Evolutionary conservation across 2,797 vertebrate genomes (phyloP), one percentile per base, ranked within the genome.

Genomic region (Ceryle rudis): DNA sequence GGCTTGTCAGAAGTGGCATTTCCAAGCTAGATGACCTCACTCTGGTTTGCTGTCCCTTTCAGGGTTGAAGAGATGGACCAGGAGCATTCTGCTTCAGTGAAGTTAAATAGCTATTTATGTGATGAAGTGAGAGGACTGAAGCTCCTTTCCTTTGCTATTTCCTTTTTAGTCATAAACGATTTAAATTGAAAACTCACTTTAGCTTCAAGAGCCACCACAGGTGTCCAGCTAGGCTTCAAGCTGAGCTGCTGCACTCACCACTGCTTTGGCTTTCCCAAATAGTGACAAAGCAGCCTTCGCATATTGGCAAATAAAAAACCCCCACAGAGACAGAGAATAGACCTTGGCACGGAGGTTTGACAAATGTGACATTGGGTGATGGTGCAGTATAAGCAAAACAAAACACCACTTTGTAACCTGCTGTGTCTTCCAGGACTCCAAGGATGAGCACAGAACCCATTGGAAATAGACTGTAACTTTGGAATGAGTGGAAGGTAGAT

Each of bases 81-180:
- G 26, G 74, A 89, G 16, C 44, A 55, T 74, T 86, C 57, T 88
- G 44, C 74, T 95, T 89, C 26, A 57, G 0, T 64, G 44, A 81
- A 82, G 19, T 55, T 73, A 84, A 82, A 86, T 58, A 77, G 29
- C 39, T 51, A 42, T 46, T 77, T 91, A 41, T 22, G 14, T 15
- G 28, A 65, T 71, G 46, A 72, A 62, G 60, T 31, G 60, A 75
- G 39, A 20, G 4, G 11, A 51, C 16, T 52, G 46, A 73, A 93
- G 19, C 23, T 91, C 46, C 37, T 84, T 93, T 79, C 37, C 54
- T 81, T 70, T 54, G 26, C 29, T 72, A 11, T 89, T 93, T 94
- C 15, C 47, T 77, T 51, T 67, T 74, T 23, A 71, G 23, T 64
- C 42, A 57, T 29, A 46, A 83, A 11, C 1, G 1, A 51, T 74